These are phyloP conservation scores for Malurus leucopterus DNA, from an alignment of 2,797 vertebrate genomes.

Conservation along the genomic window DNA sequence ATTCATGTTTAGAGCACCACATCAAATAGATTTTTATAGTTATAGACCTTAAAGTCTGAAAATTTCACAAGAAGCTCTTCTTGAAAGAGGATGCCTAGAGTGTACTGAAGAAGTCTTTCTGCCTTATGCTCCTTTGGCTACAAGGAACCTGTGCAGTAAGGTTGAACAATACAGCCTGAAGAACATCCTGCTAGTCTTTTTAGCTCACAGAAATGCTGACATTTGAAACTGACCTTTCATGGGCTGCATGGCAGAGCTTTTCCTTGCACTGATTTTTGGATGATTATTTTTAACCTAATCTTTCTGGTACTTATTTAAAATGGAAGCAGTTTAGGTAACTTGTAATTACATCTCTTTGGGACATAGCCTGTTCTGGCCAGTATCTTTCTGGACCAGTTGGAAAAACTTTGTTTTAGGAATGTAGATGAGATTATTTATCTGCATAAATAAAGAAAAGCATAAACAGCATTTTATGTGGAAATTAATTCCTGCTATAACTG, in stretches of 20 bases:
- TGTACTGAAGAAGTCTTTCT: not conserved
- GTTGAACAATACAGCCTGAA: not conserved
- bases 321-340: not conserved
- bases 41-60: not conserved
- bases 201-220: not conserved
- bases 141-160: not conserved
- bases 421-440: not conserved
- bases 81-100: not conserved
- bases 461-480: not conserved
- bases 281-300: not conserved
- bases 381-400: not conserved
- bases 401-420: not conserved
- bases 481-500: not conserved
- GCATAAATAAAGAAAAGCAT: not conserved
- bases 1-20: not conserved
- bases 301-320: not conserved
- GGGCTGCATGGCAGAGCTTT: not conserved
- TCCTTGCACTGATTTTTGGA: not conserved
- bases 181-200: not conserved
- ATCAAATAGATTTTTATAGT: not conserved
- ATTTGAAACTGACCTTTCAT: not conserved
- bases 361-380: not conserved
- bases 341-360: not conserved
- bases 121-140: not conserved
- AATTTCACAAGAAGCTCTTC: not conserved